Percentiles rank a stretch among this genome's conserved stretches.
These are phyloP conservation scores for Rhimphoctona megacephalus DNA, from an alignment of 2,888 invertebrate species.

Conservation along the genomic window DNA sequence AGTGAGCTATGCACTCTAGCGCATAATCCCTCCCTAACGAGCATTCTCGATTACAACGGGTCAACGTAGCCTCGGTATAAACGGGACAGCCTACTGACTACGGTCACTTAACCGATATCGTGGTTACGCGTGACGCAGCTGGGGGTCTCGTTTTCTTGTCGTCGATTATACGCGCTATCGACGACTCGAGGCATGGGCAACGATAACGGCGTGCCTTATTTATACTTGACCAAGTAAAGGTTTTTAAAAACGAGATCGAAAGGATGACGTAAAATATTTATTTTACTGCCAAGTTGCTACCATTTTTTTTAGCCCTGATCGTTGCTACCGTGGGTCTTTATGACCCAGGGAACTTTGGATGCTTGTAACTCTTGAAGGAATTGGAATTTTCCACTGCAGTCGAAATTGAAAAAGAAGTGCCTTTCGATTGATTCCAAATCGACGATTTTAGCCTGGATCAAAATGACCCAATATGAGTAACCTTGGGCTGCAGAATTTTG, in stretches of 20 bases:
- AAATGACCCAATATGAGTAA: background rate
- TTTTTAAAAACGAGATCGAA: background rate
- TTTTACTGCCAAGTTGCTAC: background rate
- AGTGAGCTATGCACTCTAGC: constrained; percentile 29
- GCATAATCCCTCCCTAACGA: constrained; percentile 35
- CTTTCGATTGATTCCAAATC: background rate
- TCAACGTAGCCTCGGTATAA: constrained; percentile 48
- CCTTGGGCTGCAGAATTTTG: background rate
- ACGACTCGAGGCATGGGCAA: background rate
- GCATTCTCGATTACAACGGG: constrained; percentile 62
- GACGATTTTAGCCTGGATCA: background rate
- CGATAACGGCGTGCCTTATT: constrained; percentile 43
- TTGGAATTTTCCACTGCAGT: background rate
- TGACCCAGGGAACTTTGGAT: background rate
- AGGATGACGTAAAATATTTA: background rate
- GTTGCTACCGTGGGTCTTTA: background rate
- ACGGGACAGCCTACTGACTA: constrained; percentile 17
- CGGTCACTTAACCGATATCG: constrained; percentile 56
- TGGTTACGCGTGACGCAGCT: constrained; percentile 52
- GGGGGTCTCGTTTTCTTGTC: constrained; percentile 42
- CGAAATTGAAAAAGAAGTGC: too few relatives aligned
- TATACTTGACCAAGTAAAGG: background rate
- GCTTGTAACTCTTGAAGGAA: background rate
- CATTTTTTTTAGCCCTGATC: background rate
- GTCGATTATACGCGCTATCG: constrained; percentile 60